A percentile compares a stretch with the other conserved stretches of the same genome.
phyloP scores from a whole-genome alignment of 2,113 vertebrate genomes.

The Pachypanchax playfairii region DNA sequence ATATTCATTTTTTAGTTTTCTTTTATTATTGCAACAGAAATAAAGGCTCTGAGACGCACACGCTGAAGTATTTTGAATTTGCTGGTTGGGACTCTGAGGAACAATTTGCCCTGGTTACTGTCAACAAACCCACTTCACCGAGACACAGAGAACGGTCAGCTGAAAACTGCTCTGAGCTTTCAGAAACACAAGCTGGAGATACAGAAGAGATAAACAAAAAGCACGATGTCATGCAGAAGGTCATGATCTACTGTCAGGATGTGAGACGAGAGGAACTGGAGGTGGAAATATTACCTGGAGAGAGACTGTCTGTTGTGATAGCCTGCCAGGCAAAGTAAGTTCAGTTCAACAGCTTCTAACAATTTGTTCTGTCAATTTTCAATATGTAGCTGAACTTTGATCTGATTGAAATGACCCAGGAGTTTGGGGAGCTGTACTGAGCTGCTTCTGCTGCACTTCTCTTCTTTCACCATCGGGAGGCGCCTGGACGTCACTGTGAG shows the following conservation, averaged over 20 bases:
- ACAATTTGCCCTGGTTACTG: constrained; percentile 80
- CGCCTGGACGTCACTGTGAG: constrained; percentile 82
- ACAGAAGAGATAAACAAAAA: constrained; percentile 7
- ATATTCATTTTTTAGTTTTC: no score
- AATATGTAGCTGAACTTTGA: not conserved
- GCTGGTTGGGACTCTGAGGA: constrained; percentile 89
- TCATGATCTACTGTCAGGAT: not conserved
- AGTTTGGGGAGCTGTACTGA: constrained; percentile 85
- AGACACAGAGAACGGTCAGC: constrained; percentile 2
- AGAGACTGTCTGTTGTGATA: constrained; percentile 73
- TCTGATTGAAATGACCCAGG: constrained; percentile 66
- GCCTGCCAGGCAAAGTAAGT: constrained; percentile 82
- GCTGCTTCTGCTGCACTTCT: constrained; percentile 89
- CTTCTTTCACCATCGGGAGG: constrained; percentile 85
- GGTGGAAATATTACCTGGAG: constrained; percentile 80
- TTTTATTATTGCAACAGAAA: constrained; percentile 81
- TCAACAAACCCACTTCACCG: not conserved
- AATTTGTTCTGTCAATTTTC: no score
- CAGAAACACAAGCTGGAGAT: constrained; percentile 13
- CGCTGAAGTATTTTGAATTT: constrained; percentile 85
- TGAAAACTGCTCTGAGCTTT: constrained; percentile 6
- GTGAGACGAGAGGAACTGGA: constrained; percentile 41
- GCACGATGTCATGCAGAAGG: constrained; percentile 6
- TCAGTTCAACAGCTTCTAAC: not conserved
- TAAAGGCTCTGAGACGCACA: constrained; percentile 79